Evolutionary conservation across 2,113 vertebrate genomes (phyloP).

Genomic region (Martes martes): DNA sequence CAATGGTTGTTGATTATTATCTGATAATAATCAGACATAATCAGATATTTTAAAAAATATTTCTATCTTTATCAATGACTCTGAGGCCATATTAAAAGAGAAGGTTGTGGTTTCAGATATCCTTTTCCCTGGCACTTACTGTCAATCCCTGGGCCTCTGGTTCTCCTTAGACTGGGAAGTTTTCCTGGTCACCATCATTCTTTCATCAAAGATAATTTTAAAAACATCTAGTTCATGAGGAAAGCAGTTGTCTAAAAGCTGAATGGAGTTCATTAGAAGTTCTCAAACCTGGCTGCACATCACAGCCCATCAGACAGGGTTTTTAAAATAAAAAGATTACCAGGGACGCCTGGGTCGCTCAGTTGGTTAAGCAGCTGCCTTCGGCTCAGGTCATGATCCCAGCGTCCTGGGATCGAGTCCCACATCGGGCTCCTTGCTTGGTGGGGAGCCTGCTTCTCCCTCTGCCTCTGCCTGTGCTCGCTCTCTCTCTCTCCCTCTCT

Average conservation of each 20-base stretch:
- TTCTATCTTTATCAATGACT: neutral
- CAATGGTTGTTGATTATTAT: neutral
- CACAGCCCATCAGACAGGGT: neutral
- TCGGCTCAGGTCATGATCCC: no score
- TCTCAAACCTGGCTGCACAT: neutral
- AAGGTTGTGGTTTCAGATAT: neutral
- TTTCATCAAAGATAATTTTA: neutral
- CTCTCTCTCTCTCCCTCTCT: no score
- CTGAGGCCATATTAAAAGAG: neutral
- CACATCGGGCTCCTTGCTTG: no score
- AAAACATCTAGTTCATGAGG: neutral
- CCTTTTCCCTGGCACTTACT: neutral
- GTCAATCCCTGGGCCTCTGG: neutral
- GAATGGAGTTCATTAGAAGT: neutral
- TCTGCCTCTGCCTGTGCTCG: no score
- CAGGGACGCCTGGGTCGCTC: neutral
- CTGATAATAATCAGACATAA: conserved; percentile 1
- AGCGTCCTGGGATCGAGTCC: no score
- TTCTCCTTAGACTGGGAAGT: neutral
- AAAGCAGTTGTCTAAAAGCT: neutral
- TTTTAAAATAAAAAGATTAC: neutral
- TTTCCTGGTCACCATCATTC: neutral
- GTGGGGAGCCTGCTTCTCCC: no score
- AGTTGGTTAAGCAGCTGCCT: no score
- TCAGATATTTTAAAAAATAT: neutral